phyloP scores from a whole-genome alignment of 1,140 invertebrate genomes.

The Zaprionus taronus region DNA sequence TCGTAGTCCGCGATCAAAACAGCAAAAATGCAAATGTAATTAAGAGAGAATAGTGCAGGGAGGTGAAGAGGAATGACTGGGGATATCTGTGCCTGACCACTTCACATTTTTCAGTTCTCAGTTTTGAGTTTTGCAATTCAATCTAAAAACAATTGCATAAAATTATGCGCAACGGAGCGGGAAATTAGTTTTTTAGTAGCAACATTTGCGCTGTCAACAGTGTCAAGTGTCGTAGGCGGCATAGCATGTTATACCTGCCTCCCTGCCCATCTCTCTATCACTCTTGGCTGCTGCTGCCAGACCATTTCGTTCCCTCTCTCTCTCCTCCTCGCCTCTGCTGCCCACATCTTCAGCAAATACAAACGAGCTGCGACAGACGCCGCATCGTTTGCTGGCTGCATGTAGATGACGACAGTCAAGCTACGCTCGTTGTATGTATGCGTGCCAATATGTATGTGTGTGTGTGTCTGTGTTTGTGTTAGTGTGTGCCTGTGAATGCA shows the following conservation, averaged over 20 bases:
- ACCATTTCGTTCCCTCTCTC: not conserved
- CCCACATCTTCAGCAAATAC: constrained; percentile 6
- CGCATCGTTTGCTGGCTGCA: constrained; percentile 31
- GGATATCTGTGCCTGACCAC: not conserved
- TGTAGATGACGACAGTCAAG: constrained; percentile 35
- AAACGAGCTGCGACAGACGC: constrained; percentile 14
- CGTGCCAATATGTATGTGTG: not conserved
- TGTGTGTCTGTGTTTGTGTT: not conserved
- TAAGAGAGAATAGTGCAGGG: not conserved
- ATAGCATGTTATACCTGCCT: not conserved
- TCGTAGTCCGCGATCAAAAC: constrained; percentile 2
- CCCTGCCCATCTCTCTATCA: not conserved
- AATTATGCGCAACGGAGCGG: constrained; percentile 74
- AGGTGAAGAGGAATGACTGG: not conserved
- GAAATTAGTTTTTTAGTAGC: constrained; percentile 77
- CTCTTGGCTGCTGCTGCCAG: not conserved
- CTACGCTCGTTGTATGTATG: not conserved
- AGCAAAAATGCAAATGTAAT: constrained; percentile 26
- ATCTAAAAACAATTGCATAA: constrained; percentile 77
- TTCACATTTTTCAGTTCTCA: constrained; percentile 20
- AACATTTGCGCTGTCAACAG: constrained; percentile 43
- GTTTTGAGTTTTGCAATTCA: constrained; percentile 46
- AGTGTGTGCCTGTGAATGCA: constrained; percentile 12
- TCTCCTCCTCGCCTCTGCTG: not conserved
- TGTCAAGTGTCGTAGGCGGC: constrained; percentile 39